Base-by-base conservation (phyloP, 2,113 vertebrate species). In the Prionailurus viverrinus region DNA sequence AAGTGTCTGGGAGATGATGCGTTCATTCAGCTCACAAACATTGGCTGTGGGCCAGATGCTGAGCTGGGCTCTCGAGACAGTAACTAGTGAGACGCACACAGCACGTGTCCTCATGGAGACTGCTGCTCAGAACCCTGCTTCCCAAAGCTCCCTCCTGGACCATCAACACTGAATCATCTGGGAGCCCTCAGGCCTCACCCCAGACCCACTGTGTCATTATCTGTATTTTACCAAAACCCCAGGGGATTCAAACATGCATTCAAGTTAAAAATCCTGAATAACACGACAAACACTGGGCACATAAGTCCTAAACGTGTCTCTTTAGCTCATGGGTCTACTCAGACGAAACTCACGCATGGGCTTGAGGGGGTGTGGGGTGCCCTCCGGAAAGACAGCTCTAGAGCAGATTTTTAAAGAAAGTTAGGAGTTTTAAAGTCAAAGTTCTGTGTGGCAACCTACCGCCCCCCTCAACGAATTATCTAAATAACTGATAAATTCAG, bases 141-240 rank as follows among this genome's bases (percentile, higher is more conserved):
- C 19, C 55, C 63, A 39, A 25, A 88, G 69, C 29, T 53, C 16
- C 1, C 7, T 61, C 5, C 53, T 48, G 15, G 14, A 36, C 15
- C 4, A 16, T 0, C 16, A 29, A 80, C 27, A 3, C 8, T 7
- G 29, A 27, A 25, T 7, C 1, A 7, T 29, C 53, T 27, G 27
- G 29, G 79, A n/a, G 8, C 61, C 33, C 65, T 65, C 29, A 19
- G n/a, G 12, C 18, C 33, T 31, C 21, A 7, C 12, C 33, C 63
- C 19, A 27, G 63, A 25, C 21, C 13, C 51, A 14, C 25, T 4
- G 21, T 3, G 39, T 71, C 7, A 18, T 1, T 39, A 18, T 39
- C 74, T 51, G 2, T n/a, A 23, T 63, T 18, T 13, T 81, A 63
- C 36, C 2, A 45, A 90, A 45, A 39, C 1, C 21, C 71, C 31